Evolutionary conservation across 2,797 vertebrate species (phyloP).

Genomic region (Pristis pectinata): DNA sequence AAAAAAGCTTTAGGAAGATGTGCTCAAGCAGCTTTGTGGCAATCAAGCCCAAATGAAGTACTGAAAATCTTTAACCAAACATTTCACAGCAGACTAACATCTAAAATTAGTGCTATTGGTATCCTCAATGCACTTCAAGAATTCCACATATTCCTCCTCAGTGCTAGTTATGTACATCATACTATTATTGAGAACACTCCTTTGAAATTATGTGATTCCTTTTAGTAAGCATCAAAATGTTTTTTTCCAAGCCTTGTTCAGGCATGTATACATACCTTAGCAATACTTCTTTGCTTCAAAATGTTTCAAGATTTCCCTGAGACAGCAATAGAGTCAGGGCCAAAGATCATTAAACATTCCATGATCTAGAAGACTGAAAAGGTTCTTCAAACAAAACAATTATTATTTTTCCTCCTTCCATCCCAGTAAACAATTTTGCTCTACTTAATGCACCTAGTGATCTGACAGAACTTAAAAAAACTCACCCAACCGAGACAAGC

Average conservation of each 20-base stretch:
- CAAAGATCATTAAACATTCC: neutral
- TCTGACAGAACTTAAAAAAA: neutral
- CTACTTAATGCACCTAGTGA: neutral
- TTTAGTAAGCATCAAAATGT: neutral
- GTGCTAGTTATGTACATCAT: neutral
- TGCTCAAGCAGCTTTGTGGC: neutral
- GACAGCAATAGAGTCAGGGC: constrained; percentile 14
- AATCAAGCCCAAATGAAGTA: neutral
- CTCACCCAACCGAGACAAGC: neutral
- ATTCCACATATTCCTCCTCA: neutral
- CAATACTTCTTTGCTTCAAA: neutral
- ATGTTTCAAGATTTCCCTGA: constrained; percentile 12
- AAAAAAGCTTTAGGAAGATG: neutral
- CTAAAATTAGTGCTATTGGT: neutral
- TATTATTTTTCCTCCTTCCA: neutral
- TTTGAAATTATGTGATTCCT: neutral
- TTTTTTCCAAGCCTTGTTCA: neutral
- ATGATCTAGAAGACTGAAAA: constrained; percentile 2
- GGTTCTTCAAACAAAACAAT: neutral
- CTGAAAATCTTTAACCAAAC: neutral
- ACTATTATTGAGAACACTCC: neutral
- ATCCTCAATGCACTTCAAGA: neutral
- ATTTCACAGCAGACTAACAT: neutral
- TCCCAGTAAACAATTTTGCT: neutral
- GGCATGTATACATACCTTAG: neutral